Percentiles rank a stretch among this genome's conserved stretches.
Conservation (phyloP, 2,797 vertebrate genomes). For the Otolemur crassicaudatus region DNA sequence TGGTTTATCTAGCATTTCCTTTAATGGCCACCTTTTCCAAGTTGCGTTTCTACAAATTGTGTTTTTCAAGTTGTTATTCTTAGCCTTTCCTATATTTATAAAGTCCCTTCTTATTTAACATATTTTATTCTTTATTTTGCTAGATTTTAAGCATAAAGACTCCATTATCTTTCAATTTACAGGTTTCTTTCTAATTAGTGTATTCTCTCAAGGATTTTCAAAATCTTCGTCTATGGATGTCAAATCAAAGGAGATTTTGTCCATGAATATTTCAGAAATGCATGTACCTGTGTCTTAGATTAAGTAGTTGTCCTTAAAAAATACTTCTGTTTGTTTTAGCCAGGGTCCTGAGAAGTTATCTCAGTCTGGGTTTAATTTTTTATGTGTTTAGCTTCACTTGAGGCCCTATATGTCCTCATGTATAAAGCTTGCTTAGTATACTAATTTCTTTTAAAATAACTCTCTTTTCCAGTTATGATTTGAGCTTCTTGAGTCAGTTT, state of each 20-base stretch:
- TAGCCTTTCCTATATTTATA: not conserved
- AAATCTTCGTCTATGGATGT: not conserved
- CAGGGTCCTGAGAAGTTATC: not conserved
- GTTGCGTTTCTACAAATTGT: not conserved
- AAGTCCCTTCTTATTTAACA: not conserved
- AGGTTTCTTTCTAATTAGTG: not conserved
- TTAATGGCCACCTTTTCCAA: not conserved
- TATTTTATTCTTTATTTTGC: not conserved
- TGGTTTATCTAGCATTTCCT: not conserved
- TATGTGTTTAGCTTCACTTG: not conserved
- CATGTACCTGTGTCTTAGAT: not conserved
- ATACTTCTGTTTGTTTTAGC: not conserved
- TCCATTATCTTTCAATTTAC: not conserved
- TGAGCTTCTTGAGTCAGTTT: not conserved
- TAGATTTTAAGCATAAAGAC: not conserved
- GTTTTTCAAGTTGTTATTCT: not conserved
- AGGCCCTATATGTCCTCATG: not conserved
- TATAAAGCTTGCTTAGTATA: not conserved
- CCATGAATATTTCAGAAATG: not conserved
- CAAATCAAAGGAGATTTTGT: not conserved
- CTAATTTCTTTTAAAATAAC: not conserved
- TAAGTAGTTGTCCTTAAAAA: not conserved
- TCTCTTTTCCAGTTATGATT: not conserved
- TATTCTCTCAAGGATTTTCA: not conserved
- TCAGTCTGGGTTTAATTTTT: not conserved